Evolutionary conservation across 1,140 invertebrate genomes (phyloP), one percentile per base, ranked within the genome.

Genomic region (Drosophila burlai): DNA sequence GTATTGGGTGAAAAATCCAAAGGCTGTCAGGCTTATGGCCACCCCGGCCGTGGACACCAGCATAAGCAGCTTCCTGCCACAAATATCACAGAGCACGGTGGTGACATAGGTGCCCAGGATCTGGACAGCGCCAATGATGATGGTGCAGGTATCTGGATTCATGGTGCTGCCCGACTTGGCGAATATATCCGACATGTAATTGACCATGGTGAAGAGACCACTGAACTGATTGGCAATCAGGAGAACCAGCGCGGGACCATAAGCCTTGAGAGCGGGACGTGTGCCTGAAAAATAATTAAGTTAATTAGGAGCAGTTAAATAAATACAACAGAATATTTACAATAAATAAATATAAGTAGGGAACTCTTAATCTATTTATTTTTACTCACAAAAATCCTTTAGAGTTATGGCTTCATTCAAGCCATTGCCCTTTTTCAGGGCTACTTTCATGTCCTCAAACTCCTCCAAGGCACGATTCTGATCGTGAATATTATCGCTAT

Each of bases 181-280:
- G 81, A 96, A 97, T 81, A 97, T 97, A 1, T 93, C 93, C 29
- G 91, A 91, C 74, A 91, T 84, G 49, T 92, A 92, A 40, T 76
- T 92, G 50, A 87, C 77, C 69, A 92, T 80, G 16, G 85, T 55
- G 36, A 83, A 85, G 6, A 83, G 58, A 1, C 90, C 90, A 8
- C 81, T 83, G 10, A 90, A 90, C 24, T 83, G 81, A 50, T 84
- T 78, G 21, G 74, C 69, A 52, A 86, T 47, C 0, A 89, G 13
- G 1, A 92, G 29, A 2, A 92, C 82, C 5, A 62, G 7, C 0
- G 90, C 80, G 0, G 76, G 55, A 1, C 59, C 59, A 55, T 86
- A 91, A 5, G 86, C 77, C 7, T 34, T 77, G 0, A 81, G 10
- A 0, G 84, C 77, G 2, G 69, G 18, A 29, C 47, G 69, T 0